Evolutionary conservation across 1,140 invertebrate species (phyloP).

Genomic region (Chironomus striatipennis): DNA sequence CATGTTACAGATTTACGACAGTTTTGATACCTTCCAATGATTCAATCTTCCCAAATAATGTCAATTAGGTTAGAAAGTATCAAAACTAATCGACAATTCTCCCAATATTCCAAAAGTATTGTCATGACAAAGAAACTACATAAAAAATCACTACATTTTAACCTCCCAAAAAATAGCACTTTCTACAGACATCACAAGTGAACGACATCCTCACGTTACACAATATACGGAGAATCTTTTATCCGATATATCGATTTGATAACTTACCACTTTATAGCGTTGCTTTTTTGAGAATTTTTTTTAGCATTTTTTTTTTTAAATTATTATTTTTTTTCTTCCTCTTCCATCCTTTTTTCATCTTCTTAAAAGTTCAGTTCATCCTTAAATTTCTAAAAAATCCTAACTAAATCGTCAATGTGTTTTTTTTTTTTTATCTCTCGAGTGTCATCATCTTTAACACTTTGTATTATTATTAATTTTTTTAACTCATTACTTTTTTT

Average conservation of each 20-base stretch:
- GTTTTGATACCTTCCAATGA: too few relatives aligned
- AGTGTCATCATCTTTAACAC: conserved; percentile 21
- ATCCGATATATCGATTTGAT: background rate
- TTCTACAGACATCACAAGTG: too few relatives aligned
- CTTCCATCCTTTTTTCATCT: background rate
- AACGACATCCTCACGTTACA: too few relatives aligned
- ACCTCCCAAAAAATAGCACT: too few relatives aligned
- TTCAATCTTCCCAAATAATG: too few relatives aligned
- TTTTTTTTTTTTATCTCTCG: conserved; percentile 2
- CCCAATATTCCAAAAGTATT: too few relatives aligned
- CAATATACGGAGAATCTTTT: too few relatives aligned
- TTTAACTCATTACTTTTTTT: background rate
- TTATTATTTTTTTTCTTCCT: background rate
- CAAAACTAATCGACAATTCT: too few relatives aligned
- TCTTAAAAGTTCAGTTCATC: conserved; percentile 18
- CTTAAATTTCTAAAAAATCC: conserved; percentile 20
- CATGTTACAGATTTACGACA: too few relatives aligned
- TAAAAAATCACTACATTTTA: too few relatives aligned
- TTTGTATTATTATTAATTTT: background rate
- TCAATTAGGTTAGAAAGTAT: too few relatives aligned
- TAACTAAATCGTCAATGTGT: conserved; percentile 23
- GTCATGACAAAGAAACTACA: too few relatives aligned
- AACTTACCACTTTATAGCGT: background rate
- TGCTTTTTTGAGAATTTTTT: conserved; percentile 19
- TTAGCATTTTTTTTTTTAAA: background rate